Conservation (phyloP, 2,888 invertebrate genomes). For the Tricholauxania praeusta region DNA sequence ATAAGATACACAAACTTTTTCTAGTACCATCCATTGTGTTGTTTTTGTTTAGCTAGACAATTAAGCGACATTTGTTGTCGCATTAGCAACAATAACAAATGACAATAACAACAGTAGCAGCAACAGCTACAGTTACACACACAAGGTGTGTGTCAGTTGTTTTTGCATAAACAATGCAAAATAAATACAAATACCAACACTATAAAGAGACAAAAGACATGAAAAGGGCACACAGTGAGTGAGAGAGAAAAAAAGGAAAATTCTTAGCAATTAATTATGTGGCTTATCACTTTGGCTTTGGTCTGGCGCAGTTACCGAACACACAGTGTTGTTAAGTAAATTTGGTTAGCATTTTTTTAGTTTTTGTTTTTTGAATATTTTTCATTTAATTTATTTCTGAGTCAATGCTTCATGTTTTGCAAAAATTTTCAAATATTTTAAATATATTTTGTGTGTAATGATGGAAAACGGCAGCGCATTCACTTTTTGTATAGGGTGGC, state of each 20-base stretch:
- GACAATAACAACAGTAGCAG: conserved; percentile 27
- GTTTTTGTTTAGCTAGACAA: conserved; percentile 26
- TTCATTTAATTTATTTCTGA: no score
- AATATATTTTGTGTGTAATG: no score
- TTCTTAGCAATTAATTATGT: conserved; percentile 34
- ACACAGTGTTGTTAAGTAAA: not conserved
- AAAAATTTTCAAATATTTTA: no score
- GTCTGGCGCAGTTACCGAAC: not conserved
- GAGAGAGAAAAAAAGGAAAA: not conserved
- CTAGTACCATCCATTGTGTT: not conserved
- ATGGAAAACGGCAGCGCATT: no score
- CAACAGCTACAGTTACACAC: conserved; percentile 15
- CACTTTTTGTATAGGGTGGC: no score
- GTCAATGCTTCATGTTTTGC: no score
- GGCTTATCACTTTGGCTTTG: conserved; percentile 37
- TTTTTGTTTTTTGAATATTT: not conserved
- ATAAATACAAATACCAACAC: not conserved
- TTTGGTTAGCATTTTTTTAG: not conserved
- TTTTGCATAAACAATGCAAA: conserved; percentile 15
- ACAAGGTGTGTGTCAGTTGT: conserved; percentile 40
- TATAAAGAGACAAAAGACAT: not conserved
- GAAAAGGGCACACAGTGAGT: not conserved
- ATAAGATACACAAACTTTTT: no score
- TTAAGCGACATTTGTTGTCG: conserved; percentile 45
- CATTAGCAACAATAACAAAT: conserved; percentile 42